Evolutionary conservation across 2,888 invertebrate genomes (phyloP).

Genomic region (Timema cristinae): DNA sequence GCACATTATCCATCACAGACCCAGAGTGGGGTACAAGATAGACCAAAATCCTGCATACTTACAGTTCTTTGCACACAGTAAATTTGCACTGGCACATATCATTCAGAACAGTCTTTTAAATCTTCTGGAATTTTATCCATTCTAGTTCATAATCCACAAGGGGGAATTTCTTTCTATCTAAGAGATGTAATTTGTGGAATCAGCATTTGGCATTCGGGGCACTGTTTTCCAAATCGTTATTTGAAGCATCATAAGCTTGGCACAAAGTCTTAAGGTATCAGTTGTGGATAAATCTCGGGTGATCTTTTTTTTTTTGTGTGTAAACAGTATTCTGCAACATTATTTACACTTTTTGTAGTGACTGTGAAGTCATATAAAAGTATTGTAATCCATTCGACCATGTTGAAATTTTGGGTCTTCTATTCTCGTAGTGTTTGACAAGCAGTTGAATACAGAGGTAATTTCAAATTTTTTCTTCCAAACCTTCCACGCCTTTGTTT

Average conservation of each 20-base stretch:
- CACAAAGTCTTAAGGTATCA: no score
- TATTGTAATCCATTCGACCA: conserved; percentile 1
- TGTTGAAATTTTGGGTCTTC: conserved; percentile 1
- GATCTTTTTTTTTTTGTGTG: no score
- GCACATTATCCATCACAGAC: conserved; percentile 7
- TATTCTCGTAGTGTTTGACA: not conserved
- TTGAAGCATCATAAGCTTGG: no score
- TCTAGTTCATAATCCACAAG: not conserved
- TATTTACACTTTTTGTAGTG: not conserved
- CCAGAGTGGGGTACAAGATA: conserved; percentile 2
- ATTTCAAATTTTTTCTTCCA: not conserved
- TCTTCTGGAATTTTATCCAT: conserved; percentile 1
- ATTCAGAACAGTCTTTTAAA: not conserved
- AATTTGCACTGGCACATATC: conserved; percentile 10
- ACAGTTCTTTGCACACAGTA: conserved; percentile 4
- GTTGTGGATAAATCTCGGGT: no score
- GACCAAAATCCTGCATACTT: conserved; percentile 6
- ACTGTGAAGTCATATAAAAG: not conserved
- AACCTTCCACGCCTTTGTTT: conserved; percentile 4
- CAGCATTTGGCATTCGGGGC: not conserved
- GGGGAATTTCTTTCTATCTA: not conserved
- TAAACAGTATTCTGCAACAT: no score
- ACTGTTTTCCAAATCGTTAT: no score
- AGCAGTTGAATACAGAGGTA: conserved; percentile 7
- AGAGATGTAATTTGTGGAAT: conserved; percentile 1